Base-by-base conservation (phyloP, 2,797 vertebrate genomes). In the Eutrigla gurnardus region DNA sequence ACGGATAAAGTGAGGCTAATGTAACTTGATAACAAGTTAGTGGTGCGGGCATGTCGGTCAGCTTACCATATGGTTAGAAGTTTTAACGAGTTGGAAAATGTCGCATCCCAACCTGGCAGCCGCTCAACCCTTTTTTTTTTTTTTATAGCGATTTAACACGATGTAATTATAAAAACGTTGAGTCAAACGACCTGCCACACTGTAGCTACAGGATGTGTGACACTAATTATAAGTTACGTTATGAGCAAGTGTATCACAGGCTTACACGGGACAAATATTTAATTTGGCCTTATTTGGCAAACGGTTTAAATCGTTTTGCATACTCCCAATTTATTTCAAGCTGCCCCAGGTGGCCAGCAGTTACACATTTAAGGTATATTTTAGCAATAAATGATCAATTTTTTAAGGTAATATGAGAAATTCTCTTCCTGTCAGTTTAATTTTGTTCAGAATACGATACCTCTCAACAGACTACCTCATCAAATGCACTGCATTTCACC, bases 21-120 rank as follows among this genome's bases (percentile, higher is more conserved):
- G 25, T 74, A 50, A 83, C 47, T 73, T 18, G 33, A 42, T 60
- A 59, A 52, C 40, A 37, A 81, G 59, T 73, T 57, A 14, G 39
- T 66, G 58, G 40, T 55, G 57, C 0, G 49, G 39, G 9, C 60
- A 9, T 7, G 59, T 72, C 32, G 14, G 6, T 71, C 60, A 35
- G 40, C 5, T 77, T 65, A 64, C 64, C 81, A 81, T 84, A 88
- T 88, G 81, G 74, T 66, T 60, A 55, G 1, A 79, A 50, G 77
- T 75, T 78, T 65, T 33, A 39, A 8, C 33, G 49, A 42, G 39
- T 55, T 42, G 53, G 32, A 18, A 69, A 82, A 67, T 15, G 52
- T 58, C 64, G 45, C 67, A 75, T 37, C n/a, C 43, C 60, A 67
- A 47, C 35, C 69, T 65, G 45, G 9, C 65, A 66, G 43, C 25